Base-by-base conservation (phyloP, 2,113 vertebrate genomes). In the Thalassoma bifasciatum region DNA sequence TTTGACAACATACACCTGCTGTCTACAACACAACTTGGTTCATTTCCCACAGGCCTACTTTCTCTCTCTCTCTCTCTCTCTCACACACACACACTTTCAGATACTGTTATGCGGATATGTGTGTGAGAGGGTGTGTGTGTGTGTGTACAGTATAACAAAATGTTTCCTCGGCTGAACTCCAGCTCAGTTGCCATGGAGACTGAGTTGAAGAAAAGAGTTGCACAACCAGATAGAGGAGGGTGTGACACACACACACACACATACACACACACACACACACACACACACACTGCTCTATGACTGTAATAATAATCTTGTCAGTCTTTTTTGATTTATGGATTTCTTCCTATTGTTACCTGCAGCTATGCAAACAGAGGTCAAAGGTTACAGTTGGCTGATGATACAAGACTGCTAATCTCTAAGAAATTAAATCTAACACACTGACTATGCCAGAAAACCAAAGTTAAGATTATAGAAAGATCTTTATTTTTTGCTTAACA, bases 1-100 rank as follows among this genome's bases (percentile, higher is more conserved):
- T 0, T 40, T 68, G 66, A 79, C 14, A 59, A 57, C 49, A 51
- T 3, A n/a, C 73, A 86, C 73, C 81, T 79, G 79, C 58, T 44
- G 30, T 44, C 57, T 68, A 57, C 13, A 52, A 73, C 69, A 62
- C 38, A 74, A 47, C 53, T 42, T 44, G 8, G 30, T 62, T 63
- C 68, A 49, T 60, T 65, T 72, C 77, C 44, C 79, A 44, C 2
- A 24, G 53, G 57, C 40, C 54, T 63, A 30, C 30, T 30, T n/a
- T n/a, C n/a, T n/a, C n/a, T n/a, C n/a, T n/a, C n/a, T n/a, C n/a
- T n/a, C n/a, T n/a, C n/a, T n/a, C n/a, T n/a, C n/a, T 3, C 16
- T 0, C 38, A 13, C 52, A 30, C 71, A 58, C 19, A 38, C 34
- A 58, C 34, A 13, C 10, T 52, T 22, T 22, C 40, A 62, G 21